Base-by-base conservation (phyloP, 2,113 vertebrate genomes). In the Cyanoderma ruficeps region DNA sequence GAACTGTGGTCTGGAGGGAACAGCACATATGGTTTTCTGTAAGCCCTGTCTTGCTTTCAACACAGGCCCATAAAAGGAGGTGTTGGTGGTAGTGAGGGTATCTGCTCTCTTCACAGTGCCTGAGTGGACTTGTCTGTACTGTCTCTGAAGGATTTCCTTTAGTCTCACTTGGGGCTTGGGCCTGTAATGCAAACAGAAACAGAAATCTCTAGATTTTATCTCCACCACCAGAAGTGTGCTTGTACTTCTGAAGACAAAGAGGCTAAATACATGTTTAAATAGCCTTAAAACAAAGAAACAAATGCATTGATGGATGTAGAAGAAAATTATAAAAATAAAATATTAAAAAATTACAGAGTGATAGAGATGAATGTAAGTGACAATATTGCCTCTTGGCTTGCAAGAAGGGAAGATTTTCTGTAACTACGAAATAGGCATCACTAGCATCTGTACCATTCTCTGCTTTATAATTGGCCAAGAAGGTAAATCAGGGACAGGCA, bases 51-150 rank as follows among this genome's bases (percentile, higher is more conserved):
- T 70, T 9, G 9, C 42, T 93, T 95, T 95, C 70, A 49, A 8
- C 60, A 68, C 35, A 63, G 30, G 37, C 52, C 82, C 67, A 24
- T 94, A 76, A 94, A 96, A 96, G 81, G 89, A 93, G 42, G 60
- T 37, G 13, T 15, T 60, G 56, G 22, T 9, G 1, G 33, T 28
- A 56, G 27, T 4, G 3, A 42, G 41, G 46, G 33, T 39, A 42
- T 79, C 56, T 75, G 39, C 56, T 83, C 15, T 78, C 52, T 50
- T 74, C 37, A 33, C 13, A 20, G 21, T 1, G 50, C 71, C 57
- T 74, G 31, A 69, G 25, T 28, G 41, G 42, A 52, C 60, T 83
- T 74, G 23, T 61, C 63, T 49, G 9, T 64, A 5, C 21, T 30
- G 16, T 59, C 86, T 77, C 60, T 33, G 72, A 83, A 81, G 71